A percentile compares a stretch with the other conserved stretches of the same genome.
These are phyloP conservation scores for Pseudocheirus occidentalis DNA, from an alignment of 2,797 vertebrate species.

Conservation along the genomic window DNA sequence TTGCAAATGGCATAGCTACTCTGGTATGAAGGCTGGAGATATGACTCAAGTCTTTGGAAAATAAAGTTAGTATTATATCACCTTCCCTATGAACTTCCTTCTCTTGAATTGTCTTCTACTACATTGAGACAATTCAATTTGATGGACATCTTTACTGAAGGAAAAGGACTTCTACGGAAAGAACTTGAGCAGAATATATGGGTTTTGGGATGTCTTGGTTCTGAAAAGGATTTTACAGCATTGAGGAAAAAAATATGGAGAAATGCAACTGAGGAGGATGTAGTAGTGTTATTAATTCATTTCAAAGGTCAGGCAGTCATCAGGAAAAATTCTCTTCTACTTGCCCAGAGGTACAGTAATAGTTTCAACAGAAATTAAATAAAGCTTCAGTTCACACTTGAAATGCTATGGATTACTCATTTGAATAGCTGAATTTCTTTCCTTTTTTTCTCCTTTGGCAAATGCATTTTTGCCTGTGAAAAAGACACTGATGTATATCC, in stretches of 20 bases:
- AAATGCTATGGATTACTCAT: slow-evolving; percentile 39
- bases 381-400: slow-evolving; percentile 31
- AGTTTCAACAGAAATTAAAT: slow-evolving; percentile 20
- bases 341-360: slow-evolving; percentile 40
- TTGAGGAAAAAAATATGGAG: background rate
- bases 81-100: background rate
- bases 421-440: slow-evolving; percentile 39
- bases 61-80: background rate
- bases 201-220: background rate
- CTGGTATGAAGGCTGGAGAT: background rate
- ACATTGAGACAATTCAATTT: background rate
- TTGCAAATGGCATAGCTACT: background rate
- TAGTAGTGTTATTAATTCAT: slow-evolving; percentile 13
- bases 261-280: background rate
- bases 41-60: background rate
- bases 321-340: slow-evolving; percentile 16
- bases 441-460: slow-evolving; percentile 16
- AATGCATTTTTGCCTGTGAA: slow-evolving; percentile 35
- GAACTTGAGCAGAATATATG: background rate
- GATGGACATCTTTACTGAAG: background rate
- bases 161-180: background rate
- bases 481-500: background rate
- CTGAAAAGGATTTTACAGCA: background rate
- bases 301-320: slow-evolving; percentile 36
- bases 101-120: background rate